A percentile compares a stretch with the other conserved stretches of the same genome.
These are phyloP conservation scores for Cryptoblepharus egeriae DNA, from an alignment of 2,797 vertebrate genomes.

Conservation along the genomic window DNA sequence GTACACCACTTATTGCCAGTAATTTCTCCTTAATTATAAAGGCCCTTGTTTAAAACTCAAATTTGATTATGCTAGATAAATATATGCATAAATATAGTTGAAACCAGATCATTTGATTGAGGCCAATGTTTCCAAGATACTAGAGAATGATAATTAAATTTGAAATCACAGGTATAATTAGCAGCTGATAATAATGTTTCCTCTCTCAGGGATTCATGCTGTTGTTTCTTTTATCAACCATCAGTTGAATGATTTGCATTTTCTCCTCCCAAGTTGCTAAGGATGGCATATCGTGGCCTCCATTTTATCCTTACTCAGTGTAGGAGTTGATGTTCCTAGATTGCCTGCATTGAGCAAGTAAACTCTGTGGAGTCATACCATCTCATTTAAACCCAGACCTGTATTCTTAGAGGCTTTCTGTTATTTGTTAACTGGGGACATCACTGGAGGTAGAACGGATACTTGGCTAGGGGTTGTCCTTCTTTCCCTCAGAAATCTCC, in stretches of 20 bases:
- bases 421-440: too few species aligned
- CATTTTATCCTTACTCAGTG: too few species aligned
- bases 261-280: too few species aligned
- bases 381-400: too few species aligned
- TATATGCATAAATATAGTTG: conserved; percentile 3
- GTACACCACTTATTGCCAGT: background rate
- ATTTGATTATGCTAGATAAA: conserved; percentile 41
- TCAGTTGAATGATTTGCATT: background rate
- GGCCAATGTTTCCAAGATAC: conserved; percentile 40
- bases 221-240: background rate
- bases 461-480: too few species aligned
- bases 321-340: too few species aligned
- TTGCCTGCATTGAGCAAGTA: too few species aligned
- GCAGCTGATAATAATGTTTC: accelerated
- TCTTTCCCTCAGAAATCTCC: too few species aligned
- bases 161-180: background rate
- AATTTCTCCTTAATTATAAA: conserved; percentile 19
- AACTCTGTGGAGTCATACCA: too few species aligned
- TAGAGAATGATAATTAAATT: background rate
- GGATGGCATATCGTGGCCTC: too few species aligned
- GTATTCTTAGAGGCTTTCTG: too few species aligned
- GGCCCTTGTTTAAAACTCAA: conserved; percentile 47
- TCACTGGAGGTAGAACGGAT: too few species aligned
- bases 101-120: conserved; percentile 16
- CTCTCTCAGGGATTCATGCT: background rate